These are phyloP conservation scores for Cladorhizidae sp. DNA, from an alignment of 37 sponge, comb jelly and placozoan genomes.

Conservation along the genomic window DNA sequence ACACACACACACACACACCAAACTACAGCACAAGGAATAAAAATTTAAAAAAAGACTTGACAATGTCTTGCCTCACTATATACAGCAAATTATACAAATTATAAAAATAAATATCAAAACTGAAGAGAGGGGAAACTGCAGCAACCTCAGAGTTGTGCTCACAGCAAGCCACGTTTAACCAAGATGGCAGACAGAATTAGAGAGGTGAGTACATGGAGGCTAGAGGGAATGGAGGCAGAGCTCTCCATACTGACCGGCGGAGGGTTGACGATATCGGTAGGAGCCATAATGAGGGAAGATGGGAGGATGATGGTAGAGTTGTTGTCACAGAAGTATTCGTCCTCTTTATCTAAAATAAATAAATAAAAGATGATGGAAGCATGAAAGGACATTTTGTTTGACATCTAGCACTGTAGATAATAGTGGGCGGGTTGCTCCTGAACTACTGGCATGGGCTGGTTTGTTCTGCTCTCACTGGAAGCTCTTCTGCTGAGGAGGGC, in stretches of 20 bases:
- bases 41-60: neutral
- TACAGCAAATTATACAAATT: neutral
- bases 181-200: neutral
- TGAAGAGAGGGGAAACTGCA: neutral
- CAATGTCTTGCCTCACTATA: neutral
- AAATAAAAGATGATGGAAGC: too few relatives aligned
- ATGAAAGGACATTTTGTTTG: too few relatives aligned
- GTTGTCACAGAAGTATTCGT: conserved; percentile 17
- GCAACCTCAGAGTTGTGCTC: neutral
- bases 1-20: neutral
- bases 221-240: too few relatives aligned
- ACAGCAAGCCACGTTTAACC: neutral
- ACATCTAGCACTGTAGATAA: too few relatives aligned
- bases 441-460: too few relatives aligned
- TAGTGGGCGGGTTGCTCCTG: too few relatives aligned
- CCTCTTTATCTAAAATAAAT: neutral
- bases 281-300: neutral
- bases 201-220: neutral
- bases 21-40: neutral
- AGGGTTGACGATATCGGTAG: neutral
- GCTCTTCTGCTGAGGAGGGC: too few relatives aligned
- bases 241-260: too few relatives aligned
- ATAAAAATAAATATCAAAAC: neutral
- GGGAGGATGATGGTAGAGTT: neutral
- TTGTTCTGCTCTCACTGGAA: too few relatives aligned